Percentiles rank a stretch among this genome's conserved stretches.
Conservation (phyloP, 2,113 vertebrate genomes). For the Bambusicola thoracicus region DNA sequence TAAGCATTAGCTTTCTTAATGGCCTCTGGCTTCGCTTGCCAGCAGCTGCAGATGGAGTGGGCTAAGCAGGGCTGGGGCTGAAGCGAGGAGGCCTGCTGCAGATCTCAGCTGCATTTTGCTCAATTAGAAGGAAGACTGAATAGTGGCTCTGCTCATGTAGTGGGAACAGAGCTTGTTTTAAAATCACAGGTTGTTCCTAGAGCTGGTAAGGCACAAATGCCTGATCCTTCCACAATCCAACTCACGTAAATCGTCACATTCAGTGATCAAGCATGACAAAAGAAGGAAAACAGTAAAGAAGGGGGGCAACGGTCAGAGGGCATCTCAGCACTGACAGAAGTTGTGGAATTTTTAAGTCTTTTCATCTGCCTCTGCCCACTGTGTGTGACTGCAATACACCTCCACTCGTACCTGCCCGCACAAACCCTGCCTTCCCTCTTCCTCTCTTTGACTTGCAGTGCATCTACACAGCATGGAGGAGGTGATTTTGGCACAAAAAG, state of each 20-base stretch:
- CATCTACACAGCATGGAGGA: neutral
- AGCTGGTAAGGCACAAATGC: neutral
- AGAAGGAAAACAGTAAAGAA: neutral
- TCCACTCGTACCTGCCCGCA: neutral
- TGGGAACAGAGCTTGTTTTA: neutral
- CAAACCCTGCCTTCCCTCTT: neutral
- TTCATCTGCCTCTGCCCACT: neutral
- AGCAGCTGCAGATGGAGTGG: conserved; percentile 66
- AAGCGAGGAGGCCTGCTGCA: neutral
- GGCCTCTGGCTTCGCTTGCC: conserved; percentile 64
- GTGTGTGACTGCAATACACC: neutral
- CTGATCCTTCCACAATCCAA: neutral
- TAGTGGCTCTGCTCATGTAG: neutral
- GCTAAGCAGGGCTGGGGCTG: conserved; percentile 49
- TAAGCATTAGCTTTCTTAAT: conserved; percentile 72
- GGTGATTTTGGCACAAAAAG: neutral
- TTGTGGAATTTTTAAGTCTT: neutral
- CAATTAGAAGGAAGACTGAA: neutral
- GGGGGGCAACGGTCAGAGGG: neutral
- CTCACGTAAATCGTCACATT: neutral
- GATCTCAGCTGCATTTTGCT: conserved; percentile 46
- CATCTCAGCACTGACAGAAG: neutral
- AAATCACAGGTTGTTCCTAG: neutral
- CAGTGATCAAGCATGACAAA: neutral
- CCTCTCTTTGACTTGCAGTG: neutral